phyloP scores from a whole-genome alignment of 2,113 vertebrate species.

The Corynorhinus townsendii region DNA sequence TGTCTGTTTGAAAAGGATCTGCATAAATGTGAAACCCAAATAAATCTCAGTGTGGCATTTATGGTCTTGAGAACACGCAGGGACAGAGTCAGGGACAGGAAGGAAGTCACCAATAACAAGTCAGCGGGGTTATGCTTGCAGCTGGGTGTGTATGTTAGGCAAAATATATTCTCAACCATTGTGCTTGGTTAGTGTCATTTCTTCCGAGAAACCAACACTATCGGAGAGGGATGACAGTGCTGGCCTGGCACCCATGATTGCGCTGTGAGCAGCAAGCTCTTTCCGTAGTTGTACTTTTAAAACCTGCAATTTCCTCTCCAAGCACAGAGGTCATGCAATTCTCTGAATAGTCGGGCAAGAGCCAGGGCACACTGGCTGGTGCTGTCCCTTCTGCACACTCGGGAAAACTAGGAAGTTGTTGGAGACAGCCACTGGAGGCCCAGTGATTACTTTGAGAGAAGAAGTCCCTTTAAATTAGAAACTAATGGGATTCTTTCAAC shows the following conservation, averaged over 20 bases:
- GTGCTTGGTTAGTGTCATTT: conserved; percentile 29
- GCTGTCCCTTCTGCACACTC: conserved; percentile 41
- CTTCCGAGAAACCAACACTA: conserved; percentile 29
- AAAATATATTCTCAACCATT: neutral
- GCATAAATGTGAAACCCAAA: conserved; percentile 4
- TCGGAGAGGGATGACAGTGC: conserved; percentile 18
- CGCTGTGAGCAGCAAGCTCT: neutral
- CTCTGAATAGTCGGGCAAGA: conserved; percentile 47
- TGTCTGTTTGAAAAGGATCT: neutral
- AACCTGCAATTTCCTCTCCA: conserved; percentile 56
- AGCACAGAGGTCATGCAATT: conserved; percentile 43
- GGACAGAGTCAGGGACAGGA: neutral
- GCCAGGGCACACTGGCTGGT: neutral
- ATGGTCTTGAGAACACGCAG: neutral
- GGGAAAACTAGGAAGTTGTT: conserved; percentile 61
- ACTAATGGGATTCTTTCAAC: conserved; percentile 44
- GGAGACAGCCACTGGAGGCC: conserved; percentile 43
- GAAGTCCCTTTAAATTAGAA: conserved; percentile 67
- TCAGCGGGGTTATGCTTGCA: neutral
- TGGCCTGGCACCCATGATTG: conserved; percentile 45
- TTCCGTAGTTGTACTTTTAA: conserved; percentile 44
- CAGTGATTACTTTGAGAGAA: conserved; percentile 42
- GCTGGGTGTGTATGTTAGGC: neutral
- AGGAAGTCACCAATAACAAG: conserved; percentile 9
- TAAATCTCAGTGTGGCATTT: neutral